These are phyloP conservation scores for Pithys albifrons DNA, from an alignment of 2,113 vertebrate genomes.

Conservation along the genomic window DNA sequence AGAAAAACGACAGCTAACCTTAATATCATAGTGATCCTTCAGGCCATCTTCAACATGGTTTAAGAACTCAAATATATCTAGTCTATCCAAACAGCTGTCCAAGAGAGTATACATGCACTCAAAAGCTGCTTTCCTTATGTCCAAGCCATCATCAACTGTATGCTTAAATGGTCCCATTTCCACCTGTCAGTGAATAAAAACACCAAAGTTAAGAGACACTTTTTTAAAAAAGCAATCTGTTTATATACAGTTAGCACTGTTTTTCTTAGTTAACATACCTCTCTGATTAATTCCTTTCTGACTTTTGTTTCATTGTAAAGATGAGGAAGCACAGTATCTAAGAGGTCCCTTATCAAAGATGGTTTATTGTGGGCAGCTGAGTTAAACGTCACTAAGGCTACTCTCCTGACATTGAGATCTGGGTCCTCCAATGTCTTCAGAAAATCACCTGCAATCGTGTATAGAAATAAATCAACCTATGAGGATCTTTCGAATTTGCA, in stretches of 20 bases:
- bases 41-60: constrained; percentile 99
- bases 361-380: constrained; percentile 98
- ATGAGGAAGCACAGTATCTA: constrained; percentile 95
- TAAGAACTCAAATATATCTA: constrained; percentile 98
- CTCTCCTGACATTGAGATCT: constrained; percentile 95
- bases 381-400: constrained; percentile 97
- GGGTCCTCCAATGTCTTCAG: constrained; percentile 97
- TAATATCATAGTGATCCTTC: constrained; percentile 99
- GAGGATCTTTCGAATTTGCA: neutral
- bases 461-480: neutral
- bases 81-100: constrained; percentile 96
- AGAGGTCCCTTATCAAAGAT: constrained; percentile 94
- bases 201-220: neutral
- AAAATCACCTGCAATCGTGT: constrained; percentile 86
- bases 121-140: constrained; percentile 96
- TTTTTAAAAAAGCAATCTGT: neutral
- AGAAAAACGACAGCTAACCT: constrained; percentile 77
- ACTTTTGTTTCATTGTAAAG: constrained; percentile 99
- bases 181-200: constrained; percentile 78
- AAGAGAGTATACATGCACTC: constrained; percentile 99
- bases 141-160: constrained; percentile 95
- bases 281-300: constrained; percentile 95
- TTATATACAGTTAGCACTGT: neutral
- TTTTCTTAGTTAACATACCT: constrained; percentile 75
- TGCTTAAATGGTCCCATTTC: constrained; percentile 99